Evolutionary conservation across 2,888 invertebrate species (phyloP), one percentile per base, ranked within the genome.

Genomic region (Calephelis perditalis): DNA sequence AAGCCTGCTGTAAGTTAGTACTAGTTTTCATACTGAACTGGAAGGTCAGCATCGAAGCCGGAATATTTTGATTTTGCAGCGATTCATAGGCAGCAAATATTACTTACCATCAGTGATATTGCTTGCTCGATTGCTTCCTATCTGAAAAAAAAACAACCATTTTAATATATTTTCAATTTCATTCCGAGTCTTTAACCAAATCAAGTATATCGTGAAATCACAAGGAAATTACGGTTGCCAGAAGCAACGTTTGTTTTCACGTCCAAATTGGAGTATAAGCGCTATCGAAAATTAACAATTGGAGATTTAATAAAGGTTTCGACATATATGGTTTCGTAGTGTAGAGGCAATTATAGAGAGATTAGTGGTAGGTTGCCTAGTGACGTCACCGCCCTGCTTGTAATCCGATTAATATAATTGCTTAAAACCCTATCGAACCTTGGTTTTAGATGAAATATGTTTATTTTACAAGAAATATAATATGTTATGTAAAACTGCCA

Each of bases 321-420:
- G 52, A 54, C 56, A 62, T 60, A 65, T 63, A 61, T 62, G 55
- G 58, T 61, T 59, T 62, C 68, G 69, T 68, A 70, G 72, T 70
- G 70, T 71, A 71, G 73, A 75, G 72, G 80, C 87, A 88, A 88
- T 90, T 87, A 86, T 71, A 71, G 70, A 65, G 73, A 80, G 84
- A 83, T 85, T 86, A 78, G 87, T 79, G 86, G 88, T 83, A 76
- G 76, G 89, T 89, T 87, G 87, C 89, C 71, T 84, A 80, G 90
- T 84, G 83, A 90, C 88, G 88, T 84, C 82, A 77, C 75, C 68
- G 71, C 75, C 67, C 74, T 73, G 72, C 73, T 49, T 65, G 73
- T 85, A 86, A 89, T 84, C 89, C 85, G 88, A 89, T 90, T 90
- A 87, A 73, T 71, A 77, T 89, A 89, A 89, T 90, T 90, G 86